Evolutionary conservation across 2,888 invertebrate species (phyloP).

Genomic region (Imbricaverruca yamaguchii): DNA sequence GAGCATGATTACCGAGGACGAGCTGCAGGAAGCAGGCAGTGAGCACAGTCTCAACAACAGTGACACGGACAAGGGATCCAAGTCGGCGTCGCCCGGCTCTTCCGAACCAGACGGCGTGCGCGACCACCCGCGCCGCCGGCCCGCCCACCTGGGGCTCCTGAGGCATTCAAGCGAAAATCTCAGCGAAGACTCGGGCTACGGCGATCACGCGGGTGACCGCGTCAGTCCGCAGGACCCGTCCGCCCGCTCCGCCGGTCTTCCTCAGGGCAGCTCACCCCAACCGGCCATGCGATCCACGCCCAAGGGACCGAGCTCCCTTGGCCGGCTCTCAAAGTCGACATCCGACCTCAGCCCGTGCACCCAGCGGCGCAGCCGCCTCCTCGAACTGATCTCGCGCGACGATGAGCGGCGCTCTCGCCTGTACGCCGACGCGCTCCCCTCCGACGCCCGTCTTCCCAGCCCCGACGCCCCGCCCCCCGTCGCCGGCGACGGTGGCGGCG

Average conservation of each 20-base stretch:
- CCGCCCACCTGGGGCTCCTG: conserved; percentile 10
- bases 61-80: conserved; percentile 42
- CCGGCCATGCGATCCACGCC: neutral
- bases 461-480: conserved; percentile 31
- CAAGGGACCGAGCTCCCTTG: conserved; percentile 32
- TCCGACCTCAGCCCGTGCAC: conserved; percentile 30
- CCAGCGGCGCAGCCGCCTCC: conserved; percentile 25
- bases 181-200: conserved; percentile 71
- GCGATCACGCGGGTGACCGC: conserved; percentile 44
- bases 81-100: conserved; percentile 62
- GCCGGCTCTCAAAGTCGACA: conserved; percentile 27
- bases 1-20: conserved; percentile 17
- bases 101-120: conserved; percentile 41
- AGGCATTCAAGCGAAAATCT: conserved; percentile 63
- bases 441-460: conserved; percentile 31
- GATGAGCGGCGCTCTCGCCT: conserved; percentile 12
- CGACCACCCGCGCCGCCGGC: neutral
- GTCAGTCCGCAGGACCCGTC: conserved; percentile 15
- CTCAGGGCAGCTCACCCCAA: conserved; percentile 10
- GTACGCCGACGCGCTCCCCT: neutral
- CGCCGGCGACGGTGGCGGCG: conserved; percentile 27
- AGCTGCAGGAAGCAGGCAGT: conserved; percentile 20
- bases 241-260: conserved; percentile 17
- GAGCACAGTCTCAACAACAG: conserved; percentile 37
- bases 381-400: conserved; percentile 28